Conservation (phyloP, 2,797 vertebrate genomes). For the Sebastes taczanowskii region DNA sequence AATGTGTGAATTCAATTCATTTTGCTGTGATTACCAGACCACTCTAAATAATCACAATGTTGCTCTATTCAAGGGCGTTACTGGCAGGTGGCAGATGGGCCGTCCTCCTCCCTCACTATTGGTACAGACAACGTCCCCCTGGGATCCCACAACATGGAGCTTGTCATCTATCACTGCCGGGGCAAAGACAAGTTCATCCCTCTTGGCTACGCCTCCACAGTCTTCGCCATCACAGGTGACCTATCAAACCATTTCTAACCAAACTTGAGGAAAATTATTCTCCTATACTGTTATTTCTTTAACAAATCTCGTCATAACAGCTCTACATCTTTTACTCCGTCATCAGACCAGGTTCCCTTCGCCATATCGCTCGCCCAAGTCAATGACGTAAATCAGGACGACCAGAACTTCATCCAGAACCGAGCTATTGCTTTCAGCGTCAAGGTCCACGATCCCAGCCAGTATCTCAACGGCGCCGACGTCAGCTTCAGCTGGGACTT, state of each 20-base stretch:
- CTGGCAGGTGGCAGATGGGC: conserved; percentile 93
- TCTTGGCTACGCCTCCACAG: conserved; percentile 85
- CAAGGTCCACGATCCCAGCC: conserved; percentile 92
- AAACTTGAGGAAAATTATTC: neutral
- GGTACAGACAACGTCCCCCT: conserved; percentile 83
- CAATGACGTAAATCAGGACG: conserved; percentile 79
- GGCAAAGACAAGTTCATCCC: conserved; percentile 90
- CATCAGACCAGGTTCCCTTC: conserved; percentile 92
- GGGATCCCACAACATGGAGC: conserved; percentile 93
- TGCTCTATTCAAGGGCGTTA: conserved; percentile 83
- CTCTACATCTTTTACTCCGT: neutral
- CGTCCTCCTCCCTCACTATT: conserved; percentile 86
- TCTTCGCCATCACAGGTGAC: conserved; percentile 91
- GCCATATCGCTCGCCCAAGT: conserved; percentile 87
- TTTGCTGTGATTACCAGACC: neutral
- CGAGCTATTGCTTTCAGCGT: conserved; percentile 88
- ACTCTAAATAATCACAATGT: neutral
- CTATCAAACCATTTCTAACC: neutral
- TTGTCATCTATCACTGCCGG: conserved; percentile 91
- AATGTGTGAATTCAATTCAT: neutral
- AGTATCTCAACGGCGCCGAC: conserved; percentile 87
- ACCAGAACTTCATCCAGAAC: conserved; percentile 90
- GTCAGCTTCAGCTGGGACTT: conserved; percentile 96
- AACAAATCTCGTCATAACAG: neutral
- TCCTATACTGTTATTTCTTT: neutral